Evolutionary conservation across 1,140 invertebrate genomes (phyloP).

Genomic region (Drosophila watanabei): DNA sequence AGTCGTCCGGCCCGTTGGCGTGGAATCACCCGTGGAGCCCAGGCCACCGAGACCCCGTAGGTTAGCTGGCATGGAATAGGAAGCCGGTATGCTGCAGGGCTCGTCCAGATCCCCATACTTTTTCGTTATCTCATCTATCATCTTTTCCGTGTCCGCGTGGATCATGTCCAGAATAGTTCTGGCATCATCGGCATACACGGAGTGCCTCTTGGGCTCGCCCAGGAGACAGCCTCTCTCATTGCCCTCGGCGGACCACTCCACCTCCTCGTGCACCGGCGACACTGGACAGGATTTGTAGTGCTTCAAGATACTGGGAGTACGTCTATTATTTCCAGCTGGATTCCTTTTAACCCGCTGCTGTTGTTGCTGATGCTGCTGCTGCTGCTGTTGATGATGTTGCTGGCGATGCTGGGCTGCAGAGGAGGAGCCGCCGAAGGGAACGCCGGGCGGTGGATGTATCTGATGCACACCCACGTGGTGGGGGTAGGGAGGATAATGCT

Average conservation of each 20-base stretch:
- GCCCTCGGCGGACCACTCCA: slow-evolving; percentile 87
- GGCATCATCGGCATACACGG: slow-evolving; percentile 86
- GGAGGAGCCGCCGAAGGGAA: slow-evolving; percentile 57
- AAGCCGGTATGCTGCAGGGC: slow-evolving; percentile 54
- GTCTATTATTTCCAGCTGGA: slow-evolving; percentile 78
- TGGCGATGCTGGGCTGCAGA: slow-evolving; percentile 7
- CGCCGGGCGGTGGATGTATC: slow-evolving; percentile 80
- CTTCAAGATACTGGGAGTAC: slow-evolving; percentile 88
- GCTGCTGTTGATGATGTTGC: slow-evolving; percentile 23
- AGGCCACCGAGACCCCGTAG: slow-evolving; percentile 59
- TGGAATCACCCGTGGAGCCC: slow-evolving; percentile 65
- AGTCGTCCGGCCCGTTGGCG: slow-evolving; percentile 86
- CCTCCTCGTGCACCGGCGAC: slow-evolving; percentile 89
- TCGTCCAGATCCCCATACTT: slow-evolving; percentile 88
- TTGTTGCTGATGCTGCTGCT: slow-evolving; percentile 23
- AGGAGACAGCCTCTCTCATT: slow-evolving; percentile 53
- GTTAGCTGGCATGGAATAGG: slow-evolving; percentile 73
- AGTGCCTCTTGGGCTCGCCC: slow-evolving; percentile 77
- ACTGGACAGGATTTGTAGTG: slow-evolving; percentile 90
- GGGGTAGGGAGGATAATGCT: slow-evolving; percentile 85
- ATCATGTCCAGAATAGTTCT: slow-evolving; percentile 88
- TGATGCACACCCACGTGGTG: slow-evolving; percentile 84
- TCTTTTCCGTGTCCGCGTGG: slow-evolving; percentile 88
- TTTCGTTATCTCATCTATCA: slow-evolving; percentile 88
- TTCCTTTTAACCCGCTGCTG: slow-evolving; percentile 63